Evolutionary conservation across 2,888 invertebrate genomes (phyloP), one percentile per base, ranked within the genome.

Genomic region (Notodonta ziczac): DNA sequence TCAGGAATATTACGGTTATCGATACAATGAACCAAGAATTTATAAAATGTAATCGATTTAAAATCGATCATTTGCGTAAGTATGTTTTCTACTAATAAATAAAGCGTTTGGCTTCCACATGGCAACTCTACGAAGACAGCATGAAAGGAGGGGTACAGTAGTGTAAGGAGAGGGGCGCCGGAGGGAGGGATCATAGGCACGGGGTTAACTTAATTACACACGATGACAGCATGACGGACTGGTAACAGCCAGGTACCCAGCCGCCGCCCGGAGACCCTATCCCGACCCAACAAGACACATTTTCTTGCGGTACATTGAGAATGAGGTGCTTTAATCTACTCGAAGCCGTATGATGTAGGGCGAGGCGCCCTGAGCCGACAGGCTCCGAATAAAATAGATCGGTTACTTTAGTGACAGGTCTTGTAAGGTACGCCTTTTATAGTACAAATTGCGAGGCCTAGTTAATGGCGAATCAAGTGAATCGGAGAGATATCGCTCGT

Each of bases 221-320:
- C 63, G 60, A 60, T 53, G 62, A 67, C 60, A 60, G 57, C 35
- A 57, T 59, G 61, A 65, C 55, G 42, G 57, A 57, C 66, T 62
- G 58, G 58, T 48, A 53, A 61, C 51, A 56, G 59, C 40, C 32
- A 52, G 32, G 4, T 5, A 32, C 32, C 32, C 10, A 1, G 13
- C 32, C 32, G 4, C 12, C 32, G 12, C 24, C 2, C 52, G 32
- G 7, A 52, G 32, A 10, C 52, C 16, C 52, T 52, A 52, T 35
- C 32, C 5, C 52, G 5, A 52, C 32, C 8, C 32, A 32, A 32
- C 32, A 52, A 52, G 52, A 32, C 13, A 52, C 32, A 52, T 12
- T 32, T 52, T 52, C 13, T 32, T 13, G 52, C 12, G 52, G 12
- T 13, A 9, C 32, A 32, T 32, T 13, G 9, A 5, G 52, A 48